Evolutionary conservation across 1,140 invertebrate species (phyloP), one percentile per base, ranked within the genome.

Genomic region (Lethocerus indicus): DNA sequence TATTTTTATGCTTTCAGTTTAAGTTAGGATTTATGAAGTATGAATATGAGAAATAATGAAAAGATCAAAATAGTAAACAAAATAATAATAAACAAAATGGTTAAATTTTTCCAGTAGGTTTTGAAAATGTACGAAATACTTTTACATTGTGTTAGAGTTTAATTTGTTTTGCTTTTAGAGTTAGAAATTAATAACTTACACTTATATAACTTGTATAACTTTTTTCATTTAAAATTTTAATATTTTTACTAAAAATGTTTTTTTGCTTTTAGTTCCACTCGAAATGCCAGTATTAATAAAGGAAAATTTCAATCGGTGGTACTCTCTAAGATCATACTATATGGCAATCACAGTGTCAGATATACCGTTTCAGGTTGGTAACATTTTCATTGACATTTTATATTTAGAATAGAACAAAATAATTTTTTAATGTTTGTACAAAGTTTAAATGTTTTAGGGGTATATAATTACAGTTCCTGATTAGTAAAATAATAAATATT

Each of bases 291-390:
- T 96, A 35, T 75, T 96, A 59, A 69, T 93, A 16, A 85, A 94
- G 63, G 91, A 98, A 67, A 88, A 94, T 66, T 84, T 95, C 58
- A 98, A 98, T 68, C 78, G 91, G 61, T 98, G 92, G 92, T 98
- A 98, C 64, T 95, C 91, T 24, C 68, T 95, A 4, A 83, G 88
- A 56, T 84, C 89, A 0, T 98, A 96, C 64, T 98, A 96, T 65
- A 66, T 95, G 50, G 92, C 92, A 14, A 95, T 95, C 59, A 94
- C 91, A 0, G 74, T 95, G 44, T 92, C 92, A 0, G 92, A 96
- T 69, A 74, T 96, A 67, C 92, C 92, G 29, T 96, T 97, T 66
- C 92, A 97, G 76, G 88, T 93, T 61, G 66, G 7, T 20, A 16
- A 20, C 18, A 20, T 39, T 20, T 14, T 39, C 7, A 32, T 32